Percentiles rank a stretch among this genome's conserved stretches.
These are phyloP conservation scores for Typhlichthys subterraneus DNA, from an alignment of 2,797 vertebrate genomes.

Conservation along the genomic window DNA sequence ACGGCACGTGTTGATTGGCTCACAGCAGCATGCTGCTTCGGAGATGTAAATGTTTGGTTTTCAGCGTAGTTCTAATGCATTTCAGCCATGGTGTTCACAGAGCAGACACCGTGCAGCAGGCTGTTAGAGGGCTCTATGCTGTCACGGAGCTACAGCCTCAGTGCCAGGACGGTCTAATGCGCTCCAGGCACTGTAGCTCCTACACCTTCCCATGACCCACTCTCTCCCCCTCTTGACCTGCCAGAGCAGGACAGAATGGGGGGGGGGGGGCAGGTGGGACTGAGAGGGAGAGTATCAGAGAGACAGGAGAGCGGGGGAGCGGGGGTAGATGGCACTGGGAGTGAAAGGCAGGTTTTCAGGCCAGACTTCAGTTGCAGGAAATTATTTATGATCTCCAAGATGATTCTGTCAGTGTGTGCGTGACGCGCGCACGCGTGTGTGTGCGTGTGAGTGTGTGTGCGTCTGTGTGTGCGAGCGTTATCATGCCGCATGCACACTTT, in stretches of 20 bases:
- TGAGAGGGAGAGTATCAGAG: slow-evolving; percentile 58
- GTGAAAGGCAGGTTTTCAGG: slow-evolving; percentile 78
- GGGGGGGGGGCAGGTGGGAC: slow-evolving; percentile 37
- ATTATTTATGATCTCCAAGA: slow-evolving; percentile 78
- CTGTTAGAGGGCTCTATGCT: slow-evolving; percentile 46
- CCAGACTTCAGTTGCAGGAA: slow-evolving; percentile 79
- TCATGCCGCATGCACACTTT: slow-evolving; percentile 55
- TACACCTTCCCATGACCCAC: slow-evolving; percentile 49
- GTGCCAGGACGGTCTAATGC: slow-evolving; percentile 51
- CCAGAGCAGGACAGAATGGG: slow-evolving; percentile 38
- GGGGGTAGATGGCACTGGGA: slow-evolving; percentile 35
- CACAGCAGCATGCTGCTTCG: too few relatives aligned
- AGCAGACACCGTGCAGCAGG: slow-evolving; percentile 56
- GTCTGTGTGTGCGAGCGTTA: slow-evolving; percentile 26
- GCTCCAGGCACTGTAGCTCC: slow-evolving; percentile 64
- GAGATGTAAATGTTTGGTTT: too few relatives aligned
- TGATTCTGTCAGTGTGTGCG: slow-evolving; percentile 53
- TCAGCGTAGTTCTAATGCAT: too few relatives aligned
- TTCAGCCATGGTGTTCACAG: slow-evolving; percentile 13
- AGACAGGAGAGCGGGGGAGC: slow-evolving; percentile 35
- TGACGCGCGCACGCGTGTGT: too few relatives aligned
- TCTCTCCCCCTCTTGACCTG: slow-evolving; percentile 51
- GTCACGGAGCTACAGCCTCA: slow-evolving; percentile 53
- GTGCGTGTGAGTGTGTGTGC: too few relatives aligned
- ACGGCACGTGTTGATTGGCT: too few relatives aligned